phyloP scores from a whole-genome alignment of 2,797 vertebrate genomes.

The Eidolon dupreanum region DNA sequence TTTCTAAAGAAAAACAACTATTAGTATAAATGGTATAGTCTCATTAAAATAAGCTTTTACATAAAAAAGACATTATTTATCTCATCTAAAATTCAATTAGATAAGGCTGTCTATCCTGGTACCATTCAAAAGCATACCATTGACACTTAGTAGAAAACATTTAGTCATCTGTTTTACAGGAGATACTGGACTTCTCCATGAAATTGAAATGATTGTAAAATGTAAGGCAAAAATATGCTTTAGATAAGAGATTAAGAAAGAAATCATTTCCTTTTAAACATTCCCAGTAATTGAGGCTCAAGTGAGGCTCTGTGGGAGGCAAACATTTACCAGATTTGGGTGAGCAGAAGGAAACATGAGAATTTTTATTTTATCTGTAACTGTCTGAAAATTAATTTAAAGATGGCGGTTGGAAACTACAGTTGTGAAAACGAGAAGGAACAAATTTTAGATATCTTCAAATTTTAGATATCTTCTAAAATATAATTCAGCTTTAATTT shows the following conservation, averaged over 20 bases:
- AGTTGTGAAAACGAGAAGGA: constrained; percentile 62
- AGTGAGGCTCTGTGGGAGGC: constrained; percentile 54
- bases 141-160: constrained; percentile 12
- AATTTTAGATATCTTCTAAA: constrained; percentile 68
- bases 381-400: constrained; percentile 68
- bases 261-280: constrained; percentile 73
- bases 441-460: constrained; percentile 59
- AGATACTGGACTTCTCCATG: not conserved
- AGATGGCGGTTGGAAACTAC: constrained; percentile 47
- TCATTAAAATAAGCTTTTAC: not conserved
- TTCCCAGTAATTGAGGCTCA: constrained; percentile 71
- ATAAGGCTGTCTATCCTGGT: not conserved
- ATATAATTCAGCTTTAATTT: constrained; percentile 50
- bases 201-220: constrained; percentile 46
- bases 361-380: constrained; percentile 62
- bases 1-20: not conserved
- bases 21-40: not conserved
- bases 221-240: constrained; percentile 50
- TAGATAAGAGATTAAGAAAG: constrained; percentile 12
- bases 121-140: not conserved
- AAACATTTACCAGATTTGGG: constrained; percentile 57
- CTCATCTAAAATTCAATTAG: not conserved
- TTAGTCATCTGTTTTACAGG: not conserved
- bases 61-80: not conserved
- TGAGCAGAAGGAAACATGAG: constrained; percentile 41